Evolutionary conservation across 2,888 invertebrate species (phyloP), one percentile per base, ranked within the genome.

Genomic region (Liposcelis brunnea): DNA sequence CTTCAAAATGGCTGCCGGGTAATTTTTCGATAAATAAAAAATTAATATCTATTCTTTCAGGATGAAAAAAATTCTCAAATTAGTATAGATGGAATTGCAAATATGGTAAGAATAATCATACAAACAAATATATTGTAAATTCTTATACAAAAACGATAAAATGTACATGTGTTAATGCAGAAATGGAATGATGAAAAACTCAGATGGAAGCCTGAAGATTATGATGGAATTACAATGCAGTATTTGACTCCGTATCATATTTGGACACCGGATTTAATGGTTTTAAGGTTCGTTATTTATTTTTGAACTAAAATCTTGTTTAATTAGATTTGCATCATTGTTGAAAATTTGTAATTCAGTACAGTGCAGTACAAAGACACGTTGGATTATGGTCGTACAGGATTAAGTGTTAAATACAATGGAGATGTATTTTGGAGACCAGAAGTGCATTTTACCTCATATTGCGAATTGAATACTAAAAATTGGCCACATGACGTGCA

Each of bases 161-260:
- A n/a, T n/a, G n/a, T n/a, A n/a, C n/a, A n/a, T n/a, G n/a, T n/a
- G n/a, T n/a, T 35, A 6, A 6, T 19, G 4, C 40, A 40, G 40
- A 40, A 8, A 10, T 40, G 40, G 40, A 18, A 40, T 21, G 40
- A 40, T 19, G 15, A n/a, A 21, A 40, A 19, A 19, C 19, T 40
- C 5, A 14, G 11, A 7, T 40, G 40, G 40, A n/a, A 40, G 3
- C 18, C 40, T 18, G 15, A n/a, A 21, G 40, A 40, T 16, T 40
- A 40, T 40, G 40, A 40, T 21, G 21, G 21, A 5, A 19, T 40
- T 18, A 7, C 7, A 5, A 18, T n/a, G 6, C 21, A 19, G 7
- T 12, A 12, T 19, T 16, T 40, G 10, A 16, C 4, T 4, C 5
- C 40, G 7, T 18, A 16, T 40, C 19, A 40, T 18, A 11, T 40